Conservation (phyloP, 2,797 vertebrate genomes). For the Myripristis murdjan region DNA sequence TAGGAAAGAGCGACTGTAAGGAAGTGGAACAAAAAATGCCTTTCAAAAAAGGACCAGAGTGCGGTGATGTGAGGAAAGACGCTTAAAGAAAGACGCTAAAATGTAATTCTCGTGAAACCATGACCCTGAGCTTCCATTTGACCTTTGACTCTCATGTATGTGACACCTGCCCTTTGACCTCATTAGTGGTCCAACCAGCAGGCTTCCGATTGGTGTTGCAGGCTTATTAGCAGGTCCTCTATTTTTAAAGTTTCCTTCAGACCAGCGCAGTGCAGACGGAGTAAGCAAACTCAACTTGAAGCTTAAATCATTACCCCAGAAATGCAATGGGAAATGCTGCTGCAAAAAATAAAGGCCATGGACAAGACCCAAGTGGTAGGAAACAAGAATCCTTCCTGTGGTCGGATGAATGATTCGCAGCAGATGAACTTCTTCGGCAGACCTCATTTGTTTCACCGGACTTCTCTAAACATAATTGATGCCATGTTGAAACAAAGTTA, state of each 20-base stretch:
- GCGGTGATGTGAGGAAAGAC: not conserved
- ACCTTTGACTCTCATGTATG: constrained; percentile 15
- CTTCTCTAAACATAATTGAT: not conserved
- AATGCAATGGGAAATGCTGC: constrained; percentile 13
- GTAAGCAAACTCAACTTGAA: constrained; percentile 15
- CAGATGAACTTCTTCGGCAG: not conserved
- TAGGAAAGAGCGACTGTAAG: constrained; percentile 10
- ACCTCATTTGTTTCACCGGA: not conserved
- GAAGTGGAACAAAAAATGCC: not conserved
- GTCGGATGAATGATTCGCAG: too few species aligned
- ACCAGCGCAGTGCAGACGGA: not conserved
- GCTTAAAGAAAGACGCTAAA: not conserved
- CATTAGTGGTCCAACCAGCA: constrained; percentile 26
- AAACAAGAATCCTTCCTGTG: constrained; percentile 7
- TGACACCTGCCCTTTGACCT: constrained; percentile 44
- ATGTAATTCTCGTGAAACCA: not conserved
- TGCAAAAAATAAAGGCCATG: constrained; percentile 15
- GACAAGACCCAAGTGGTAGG: not conserved
- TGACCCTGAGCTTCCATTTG: not conserved
- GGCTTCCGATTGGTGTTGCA: constrained; percentile 21
- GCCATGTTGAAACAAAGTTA: not conserved
- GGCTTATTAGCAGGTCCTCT: constrained; percentile 16
- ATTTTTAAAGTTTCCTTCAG: constrained; percentile 23
- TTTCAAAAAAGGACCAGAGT: not conserved
- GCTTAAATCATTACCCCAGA: constrained; percentile 2